Conservation (phyloP, 2,113 vertebrate genomes). For the Empidonax traillii region DNA sequence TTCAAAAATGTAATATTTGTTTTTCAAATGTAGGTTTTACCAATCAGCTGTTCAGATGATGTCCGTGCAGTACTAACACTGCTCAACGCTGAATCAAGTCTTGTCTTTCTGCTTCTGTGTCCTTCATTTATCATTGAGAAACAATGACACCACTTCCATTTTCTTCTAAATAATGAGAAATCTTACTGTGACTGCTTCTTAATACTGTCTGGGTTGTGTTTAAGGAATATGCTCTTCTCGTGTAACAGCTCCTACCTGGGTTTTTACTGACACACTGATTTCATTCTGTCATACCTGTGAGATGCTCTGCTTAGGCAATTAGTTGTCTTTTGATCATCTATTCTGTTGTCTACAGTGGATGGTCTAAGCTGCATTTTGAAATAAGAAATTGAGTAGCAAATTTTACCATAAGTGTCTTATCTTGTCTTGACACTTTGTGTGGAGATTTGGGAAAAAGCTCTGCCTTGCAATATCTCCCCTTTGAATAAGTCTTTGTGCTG, state of each 20-base stretch:
- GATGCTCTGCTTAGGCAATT: background rate
- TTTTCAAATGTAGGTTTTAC: background rate
- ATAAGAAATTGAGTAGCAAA: background rate
- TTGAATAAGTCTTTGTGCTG: background rate
- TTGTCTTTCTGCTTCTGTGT: background rate
- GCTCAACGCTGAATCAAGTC: background rate
- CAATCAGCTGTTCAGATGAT: background rate
- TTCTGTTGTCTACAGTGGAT: background rate
- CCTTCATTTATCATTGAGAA: background rate
- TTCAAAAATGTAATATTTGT: background rate
- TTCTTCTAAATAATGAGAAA: background rate
- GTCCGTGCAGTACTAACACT: fast-evolving
- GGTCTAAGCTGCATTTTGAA: background rate
- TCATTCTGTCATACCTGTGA: background rate
- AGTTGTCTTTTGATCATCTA: background rate
- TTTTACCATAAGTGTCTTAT: background rate
- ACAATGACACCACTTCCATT: background rate
- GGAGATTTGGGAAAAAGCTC: background rate
- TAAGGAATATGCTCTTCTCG: background rate
- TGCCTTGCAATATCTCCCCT: background rate
- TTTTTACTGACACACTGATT: background rate
- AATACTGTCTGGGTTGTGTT: background rate
- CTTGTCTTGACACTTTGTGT: background rate
- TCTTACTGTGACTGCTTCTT: background rate
- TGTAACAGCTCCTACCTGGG: background rate